These are phyloP conservation scores for Zaprionus kolodkinae DNA, from an alignment of 1,140 invertebrate species.

Conservation along the genomic window DNA sequence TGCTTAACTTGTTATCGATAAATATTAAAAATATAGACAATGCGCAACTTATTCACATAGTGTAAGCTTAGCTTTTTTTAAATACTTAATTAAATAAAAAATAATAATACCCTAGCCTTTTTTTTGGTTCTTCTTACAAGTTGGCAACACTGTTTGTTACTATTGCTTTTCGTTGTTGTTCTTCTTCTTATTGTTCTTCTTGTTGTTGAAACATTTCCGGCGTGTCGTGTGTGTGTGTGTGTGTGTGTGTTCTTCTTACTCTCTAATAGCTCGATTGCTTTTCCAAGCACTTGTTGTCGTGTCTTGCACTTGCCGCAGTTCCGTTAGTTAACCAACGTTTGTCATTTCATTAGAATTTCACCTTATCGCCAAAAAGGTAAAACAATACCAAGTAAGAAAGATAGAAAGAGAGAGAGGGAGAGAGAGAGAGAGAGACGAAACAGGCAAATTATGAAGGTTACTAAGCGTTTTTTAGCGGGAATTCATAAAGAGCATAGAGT, in stretches of 20 bases:
- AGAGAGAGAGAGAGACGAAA: not conserved
- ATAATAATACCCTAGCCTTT: too few species aligned
- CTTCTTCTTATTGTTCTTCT: not conserved
- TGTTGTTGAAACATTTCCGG: constrained; percentile 62
- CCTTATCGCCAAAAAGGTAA: constrained; percentile 50
- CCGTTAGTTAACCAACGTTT: constrained; percentile 49
- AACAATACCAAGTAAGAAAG: constrained; percentile 13
- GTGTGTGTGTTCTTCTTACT: constrained; percentile 18
- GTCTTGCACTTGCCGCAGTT: constrained; percentile 49
- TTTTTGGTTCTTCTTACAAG: too few species aligned
- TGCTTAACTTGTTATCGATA: too few species aligned
- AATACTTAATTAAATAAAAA: too few species aligned
- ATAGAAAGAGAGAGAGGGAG: not conserved
- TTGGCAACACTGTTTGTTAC: too few species aligned
- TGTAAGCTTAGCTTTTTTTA: too few species aligned
- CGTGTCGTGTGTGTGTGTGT: constrained; percentile 12
- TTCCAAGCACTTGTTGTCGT: constrained; percentile 36
- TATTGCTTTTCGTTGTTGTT: not conserved
- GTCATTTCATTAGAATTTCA: constrained; percentile 66
- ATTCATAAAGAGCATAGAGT: not conserved
- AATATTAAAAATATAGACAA: too few species aligned
- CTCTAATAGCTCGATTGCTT: constrained; percentile 30
- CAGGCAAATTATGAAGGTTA: not conserved
- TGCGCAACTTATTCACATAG: too few species aligned
- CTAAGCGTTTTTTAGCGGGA: constrained; percentile 9